phyloP scores from a whole-genome alignment of 1,140 invertebrate species.

The Bicyclus anynana region DNA sequence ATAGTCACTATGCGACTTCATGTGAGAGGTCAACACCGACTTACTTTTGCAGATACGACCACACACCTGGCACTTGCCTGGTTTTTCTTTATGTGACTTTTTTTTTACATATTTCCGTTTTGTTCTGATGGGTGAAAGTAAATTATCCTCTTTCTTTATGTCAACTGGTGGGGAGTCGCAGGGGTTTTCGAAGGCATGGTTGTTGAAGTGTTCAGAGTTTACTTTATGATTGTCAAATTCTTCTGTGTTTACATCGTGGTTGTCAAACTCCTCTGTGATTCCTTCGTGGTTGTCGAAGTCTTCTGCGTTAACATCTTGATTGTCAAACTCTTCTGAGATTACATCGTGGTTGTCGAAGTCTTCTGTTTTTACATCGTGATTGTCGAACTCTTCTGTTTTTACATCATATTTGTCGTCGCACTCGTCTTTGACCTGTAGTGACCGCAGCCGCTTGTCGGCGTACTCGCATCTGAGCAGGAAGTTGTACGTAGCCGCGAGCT shows the following conservation, averaged over 20 bases:
- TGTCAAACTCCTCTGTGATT: no score
- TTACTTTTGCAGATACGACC: conserved; percentile 77
- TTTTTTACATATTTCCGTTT: conserved; percentile 15
- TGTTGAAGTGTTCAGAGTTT: no score
- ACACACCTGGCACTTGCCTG: conserved; percentile 78
- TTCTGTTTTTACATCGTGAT: no score
- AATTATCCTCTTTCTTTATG: conserved; percentile 13
- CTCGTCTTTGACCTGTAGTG: conserved; percentile 10
- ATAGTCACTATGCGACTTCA: conserved; percentile 58
- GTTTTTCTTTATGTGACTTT: background rate
- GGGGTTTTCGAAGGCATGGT: conserved; percentile 16
- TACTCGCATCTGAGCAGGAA: conserved; percentile 58
- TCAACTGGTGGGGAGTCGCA: conserved; percentile 7
- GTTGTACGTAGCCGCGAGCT: conserved; percentile 40
- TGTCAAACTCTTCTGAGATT: no score
- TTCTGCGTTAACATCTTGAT: no score
- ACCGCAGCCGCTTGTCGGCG: conserved; percentile 47
- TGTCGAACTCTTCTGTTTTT: conserved; percentile 24
- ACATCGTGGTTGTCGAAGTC: conserved; percentile 15
- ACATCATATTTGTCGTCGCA: conserved; percentile 15
- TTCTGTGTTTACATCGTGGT: no score
- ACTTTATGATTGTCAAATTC: no score
- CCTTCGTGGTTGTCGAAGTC: no score
- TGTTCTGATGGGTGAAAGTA: conserved; percentile 7
- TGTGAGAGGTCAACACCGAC: conserved; percentile 47